These are phyloP conservation scores for Hedychridium roseum DNA, from an alignment of 2,888 invertebrate species.

Conservation along the genomic window DNA sequence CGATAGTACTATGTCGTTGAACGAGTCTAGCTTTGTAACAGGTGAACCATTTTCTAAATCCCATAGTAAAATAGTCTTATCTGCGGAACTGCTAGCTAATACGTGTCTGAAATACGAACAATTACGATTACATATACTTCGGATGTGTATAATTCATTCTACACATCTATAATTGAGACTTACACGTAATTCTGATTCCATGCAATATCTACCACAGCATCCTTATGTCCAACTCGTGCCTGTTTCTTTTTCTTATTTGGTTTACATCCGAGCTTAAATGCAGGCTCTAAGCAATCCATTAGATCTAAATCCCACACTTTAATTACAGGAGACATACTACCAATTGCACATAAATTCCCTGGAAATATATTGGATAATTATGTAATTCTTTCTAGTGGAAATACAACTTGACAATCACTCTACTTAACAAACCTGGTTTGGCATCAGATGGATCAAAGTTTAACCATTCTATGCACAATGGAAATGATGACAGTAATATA, in stretches of 20 bases:
- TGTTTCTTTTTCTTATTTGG: conserved; percentile 78
- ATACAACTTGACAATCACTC: neutral
- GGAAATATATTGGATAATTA: conserved; percentile 7
- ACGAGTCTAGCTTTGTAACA: conserved; percentile 77
- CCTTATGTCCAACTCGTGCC: conserved; percentile 79
- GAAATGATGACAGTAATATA: conserved; percentile 86
- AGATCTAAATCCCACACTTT: conserved; percentile 98
- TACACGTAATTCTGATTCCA: conserved; percentile 85
- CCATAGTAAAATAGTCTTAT: conserved; percentile 88
- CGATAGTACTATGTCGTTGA: conserved; percentile 85
- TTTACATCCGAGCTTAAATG: conserved; percentile 80
- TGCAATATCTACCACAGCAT: conserved; percentile 89
- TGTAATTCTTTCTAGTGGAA: conserved; percentile 4
- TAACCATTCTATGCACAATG: conserved; percentile 92
- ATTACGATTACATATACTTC: too few species aligned
- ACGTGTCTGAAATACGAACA: conserved; percentile 74
- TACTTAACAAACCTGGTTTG: conserved; percentile 65
- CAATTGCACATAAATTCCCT: conserved; percentile 91
- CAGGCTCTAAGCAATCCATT: conserved; percentile 89
- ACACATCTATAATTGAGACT: conserved; percentile 42
- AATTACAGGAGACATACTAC: conserved; percentile 91
- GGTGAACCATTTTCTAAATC: conserved; percentile 84
- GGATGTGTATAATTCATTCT: too few species aligned
- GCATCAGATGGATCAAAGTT: conserved; percentile 84
- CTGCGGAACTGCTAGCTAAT: conserved; percentile 92